Evolutionary conservation across 2,888 invertebrate genomes (phyloP).

Genomic region (Eurytoma adleriae): DNA sequence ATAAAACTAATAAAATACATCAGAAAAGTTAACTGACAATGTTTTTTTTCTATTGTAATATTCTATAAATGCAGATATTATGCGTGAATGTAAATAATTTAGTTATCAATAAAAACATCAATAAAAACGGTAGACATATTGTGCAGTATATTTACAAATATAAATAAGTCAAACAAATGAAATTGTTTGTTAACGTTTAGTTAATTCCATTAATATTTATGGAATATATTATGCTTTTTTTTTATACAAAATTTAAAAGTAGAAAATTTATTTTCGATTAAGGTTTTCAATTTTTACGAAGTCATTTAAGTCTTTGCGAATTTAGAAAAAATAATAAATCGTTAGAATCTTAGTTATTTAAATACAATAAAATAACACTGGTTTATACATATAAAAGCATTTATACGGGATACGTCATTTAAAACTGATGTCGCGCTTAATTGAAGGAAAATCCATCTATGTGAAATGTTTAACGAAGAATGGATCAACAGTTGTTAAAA

Average conservation of each 20-base stretch:
- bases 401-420: too few relatives aligned
- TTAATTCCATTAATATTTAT: slow-evolving; percentile 18
- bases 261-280: too few relatives aligned
- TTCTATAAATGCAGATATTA: slow-evolving; percentile 51
- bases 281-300: too few relatives aligned
- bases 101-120: neutral
- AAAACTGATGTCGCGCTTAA: too few relatives aligned
- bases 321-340: slow-evolving; percentile 9
- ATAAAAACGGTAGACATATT: slow-evolving; percentile 13
- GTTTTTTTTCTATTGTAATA: slow-evolving; percentile 11
- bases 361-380: too few relatives aligned
- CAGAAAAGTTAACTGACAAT: neutral
- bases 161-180: slow-evolving; percentile 40
- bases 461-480: too few relatives aligned
- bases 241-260: slow-evolving; percentile 25
- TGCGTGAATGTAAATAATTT: slow-evolving; percentile 30
- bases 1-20: slow-evolving; percentile 15
- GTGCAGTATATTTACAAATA: slow-evolving; percentile 45
- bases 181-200: slow-evolving; percentile 5
- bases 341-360: too few relatives aligned
- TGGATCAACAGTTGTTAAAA: slow-evolving; percentile 21
- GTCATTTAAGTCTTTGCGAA: neutral
- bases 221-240: slow-evolving; percentile 18
- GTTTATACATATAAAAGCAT: too few relatives aligned
- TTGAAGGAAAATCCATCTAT: too few relatives aligned